These are phyloP conservation scores for Eilema depressum DNA, from an alignment of 2,888 invertebrate genomes.

Conservation along the genomic window DNA sequence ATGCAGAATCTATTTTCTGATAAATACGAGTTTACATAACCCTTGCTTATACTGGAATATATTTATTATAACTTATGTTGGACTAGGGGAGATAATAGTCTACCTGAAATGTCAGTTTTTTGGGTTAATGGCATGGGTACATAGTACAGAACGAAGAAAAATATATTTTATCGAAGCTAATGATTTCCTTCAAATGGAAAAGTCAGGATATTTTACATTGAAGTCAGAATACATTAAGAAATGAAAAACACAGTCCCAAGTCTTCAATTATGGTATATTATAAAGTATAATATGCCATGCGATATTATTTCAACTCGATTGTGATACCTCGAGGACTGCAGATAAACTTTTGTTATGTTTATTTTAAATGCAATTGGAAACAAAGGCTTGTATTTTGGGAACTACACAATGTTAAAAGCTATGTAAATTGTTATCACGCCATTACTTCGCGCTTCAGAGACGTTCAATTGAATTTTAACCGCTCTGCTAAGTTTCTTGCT, in stretches of 20 bases:
- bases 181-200: slow-evolving; percentile 16
- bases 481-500: slow-evolving; percentile 25
- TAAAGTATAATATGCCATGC: slow-evolving; percentile 17
- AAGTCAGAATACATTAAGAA: slow-evolving; percentile 19
- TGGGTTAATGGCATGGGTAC: slow-evolving; percentile 6
- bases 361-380: slow-evolving; percentile 33
- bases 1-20: neutral
- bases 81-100: neutral
- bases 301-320: slow-evolving; percentile 37
- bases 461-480: slow-evolving; percentile 30
- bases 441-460: slow-evolving; percentile 31
- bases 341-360: slow-evolving; percentile 33
- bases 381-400: slow-evolving; percentile 34
- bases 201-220: slow-evolving; percentile 6
- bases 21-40: neutral
- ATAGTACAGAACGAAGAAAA: slow-evolving; percentile 27
- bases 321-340: slow-evolving; percentile 22
- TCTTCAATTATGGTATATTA: neutral
- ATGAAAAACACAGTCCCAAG: slow-evolving; percentile 2
- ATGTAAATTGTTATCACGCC: slow-evolving; percentile 37
- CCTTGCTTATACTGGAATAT: neutral
- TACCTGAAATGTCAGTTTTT: slow-evolving; percentile 1
- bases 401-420: slow-evolving; percentile 30
- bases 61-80: neutral
- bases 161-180: slow-evolving; percentile 20